Conservation (phyloP, 2,113 vertebrate genomes). For the Crotalus helleri region DNA sequence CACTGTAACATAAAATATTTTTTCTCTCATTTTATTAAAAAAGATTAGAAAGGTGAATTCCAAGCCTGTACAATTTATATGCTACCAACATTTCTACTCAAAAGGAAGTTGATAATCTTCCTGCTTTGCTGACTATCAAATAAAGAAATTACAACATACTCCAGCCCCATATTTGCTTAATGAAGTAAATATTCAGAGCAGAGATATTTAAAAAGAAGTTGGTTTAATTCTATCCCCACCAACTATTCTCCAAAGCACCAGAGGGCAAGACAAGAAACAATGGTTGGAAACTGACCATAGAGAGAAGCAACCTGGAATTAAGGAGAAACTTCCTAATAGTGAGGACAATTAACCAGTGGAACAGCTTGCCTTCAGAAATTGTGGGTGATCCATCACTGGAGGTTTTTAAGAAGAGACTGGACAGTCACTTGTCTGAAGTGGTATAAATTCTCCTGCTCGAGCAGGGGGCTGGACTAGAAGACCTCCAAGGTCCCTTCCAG, state of each 20-base stretch:
- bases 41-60: not conserved
- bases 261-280: too few relatives aligned
- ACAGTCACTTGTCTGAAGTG: too few relatives aligned
- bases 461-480: too few relatives aligned
- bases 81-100: not conserved
- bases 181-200: not conserved
- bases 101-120: not conserved
- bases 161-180: not conserved
- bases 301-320: too few relatives aligned
- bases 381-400: too few relatives aligned
- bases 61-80: not conserved
- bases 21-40: not conserved
- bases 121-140: not conserved
- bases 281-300: too few relatives aligned
- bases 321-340: too few relatives aligned
- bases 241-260: not conserved
- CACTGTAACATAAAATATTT: not conserved
- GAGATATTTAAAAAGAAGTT: not conserved
- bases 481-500: too few relatives aligned
- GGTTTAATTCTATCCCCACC: not conserved
- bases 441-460: too few relatives aligned
- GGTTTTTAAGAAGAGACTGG: too few relatives aligned
- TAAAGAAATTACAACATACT: not conserved
- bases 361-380: too few relatives aligned
- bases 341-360: too few relatives aligned